Evolutionary conservation across 2,113 vertebrate genomes (phyloP), one percentile per base, ranked within the genome.

Genomic region (Marmota monax): DNA sequence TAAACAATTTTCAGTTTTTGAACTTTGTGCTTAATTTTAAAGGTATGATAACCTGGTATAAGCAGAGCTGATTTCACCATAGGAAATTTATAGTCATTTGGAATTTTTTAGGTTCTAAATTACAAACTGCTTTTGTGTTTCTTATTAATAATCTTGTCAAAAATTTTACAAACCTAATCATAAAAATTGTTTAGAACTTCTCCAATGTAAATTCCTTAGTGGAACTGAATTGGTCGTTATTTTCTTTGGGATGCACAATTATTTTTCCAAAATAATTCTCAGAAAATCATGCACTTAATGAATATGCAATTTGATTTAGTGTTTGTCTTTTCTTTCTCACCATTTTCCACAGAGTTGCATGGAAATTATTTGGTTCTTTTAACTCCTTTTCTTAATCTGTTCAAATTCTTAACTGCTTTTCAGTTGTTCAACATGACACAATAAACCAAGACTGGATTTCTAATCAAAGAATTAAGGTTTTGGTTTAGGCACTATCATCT

Each of bases 201-300:
- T 88, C 12, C 29, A 72, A 7, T 89, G 67, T 95, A 58, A 88
- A 88, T 91, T 92, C 27, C 20, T 7, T 20, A 20, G 12, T 87
- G 34, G 32, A 23, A n/a, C 22, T 76, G 74, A 92, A 84, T 70
- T 92, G 63, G 17, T 42, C 37, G 67, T 85, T 32, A 65, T 95
- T 92, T 96, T 80, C 51, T 85, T 77, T 85, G 76, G 23, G 12
- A 74, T 89, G 34, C 10, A 94, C 39, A 39, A 39, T 39, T 39
- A 39, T 94, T 86, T 37, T 94, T 74, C 12, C 22, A 85, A 86
- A 92, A 83, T 88, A 87, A 92, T 93, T 86, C 11, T 94, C 32
- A 90, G 22, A 42, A 92, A 91, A 84, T 7, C 7, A 34, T 88
- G 0, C 8, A 5, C 2, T 89, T 84, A 79, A 58, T 74, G 7